Evolutionary conservation across 2,797 vertebrate genomes (phyloP).

Genomic region (Coreius guichenoti): DNA sequence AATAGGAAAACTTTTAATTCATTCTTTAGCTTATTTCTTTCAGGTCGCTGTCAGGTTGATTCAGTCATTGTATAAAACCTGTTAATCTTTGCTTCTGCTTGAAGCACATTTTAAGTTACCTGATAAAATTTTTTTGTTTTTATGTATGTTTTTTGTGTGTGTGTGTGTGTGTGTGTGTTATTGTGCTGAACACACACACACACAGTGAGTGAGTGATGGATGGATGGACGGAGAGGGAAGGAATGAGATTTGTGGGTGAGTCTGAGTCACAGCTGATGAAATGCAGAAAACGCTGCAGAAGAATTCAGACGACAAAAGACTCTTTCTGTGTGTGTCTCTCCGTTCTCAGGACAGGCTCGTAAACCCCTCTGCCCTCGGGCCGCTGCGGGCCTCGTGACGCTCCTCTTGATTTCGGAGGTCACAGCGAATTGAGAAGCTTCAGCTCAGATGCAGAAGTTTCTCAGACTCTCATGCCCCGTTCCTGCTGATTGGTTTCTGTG

Average conservation of each 20-base stretch:
- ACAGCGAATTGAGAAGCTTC: constrained; percentile 30
- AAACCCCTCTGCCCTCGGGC: constrained; percentile 50
- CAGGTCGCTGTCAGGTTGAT: neutral
- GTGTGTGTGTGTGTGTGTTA: neutral
- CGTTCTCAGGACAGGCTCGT: constrained; percentile 31
- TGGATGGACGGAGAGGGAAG: neutral
- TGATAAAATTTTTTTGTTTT: neutral
- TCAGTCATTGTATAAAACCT: neutral
- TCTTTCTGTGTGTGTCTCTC: constrained; percentile 54
- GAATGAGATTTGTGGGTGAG: constrained; percentile 67
- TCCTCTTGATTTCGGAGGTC: constrained; percentile 44
- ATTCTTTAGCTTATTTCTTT: neutral
- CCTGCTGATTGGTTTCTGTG: constrained; percentile 5
- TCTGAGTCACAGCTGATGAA: constrained; percentile 79
- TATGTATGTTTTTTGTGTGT: neutral
- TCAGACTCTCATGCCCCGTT: constrained; percentile 28
- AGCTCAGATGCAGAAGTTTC: constrained; percentile 12
- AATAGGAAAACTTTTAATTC: neutral
- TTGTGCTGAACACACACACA: neutral
- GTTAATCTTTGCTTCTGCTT: neutral
- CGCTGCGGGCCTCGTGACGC: constrained; percentile 47
- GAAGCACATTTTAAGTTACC: neutral
- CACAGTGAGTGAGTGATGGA: neutral
- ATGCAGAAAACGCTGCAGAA: constrained; percentile 79
- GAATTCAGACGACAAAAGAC: constrained; percentile 74